A percentile compares a stretch with the other conserved stretches of the same genome.
Evolutionary conservation across 2,113 vertebrate species (phyloP).

Genomic region (Anser cygnoides): DNA sequence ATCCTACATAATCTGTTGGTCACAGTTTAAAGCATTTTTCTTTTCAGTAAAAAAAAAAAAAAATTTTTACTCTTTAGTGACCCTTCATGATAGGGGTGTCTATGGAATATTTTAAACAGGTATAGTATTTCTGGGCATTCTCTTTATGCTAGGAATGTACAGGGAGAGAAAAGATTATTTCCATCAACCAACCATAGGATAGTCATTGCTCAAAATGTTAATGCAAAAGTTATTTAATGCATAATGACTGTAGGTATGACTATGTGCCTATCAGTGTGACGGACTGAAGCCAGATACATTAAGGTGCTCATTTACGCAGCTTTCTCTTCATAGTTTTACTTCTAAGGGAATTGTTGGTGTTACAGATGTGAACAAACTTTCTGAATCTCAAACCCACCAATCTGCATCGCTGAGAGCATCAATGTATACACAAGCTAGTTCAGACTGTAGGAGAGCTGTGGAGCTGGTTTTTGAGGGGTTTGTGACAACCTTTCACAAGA

Average conservation of each 20-base stretch:
- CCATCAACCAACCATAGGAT: background rate
- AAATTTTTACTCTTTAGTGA: background rate
- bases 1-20: background rate
- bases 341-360: background rate
- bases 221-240: background rate
- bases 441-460: background rate
- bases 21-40: background rate
- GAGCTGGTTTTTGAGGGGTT: background rate
- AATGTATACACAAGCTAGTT: background rate
- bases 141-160: background rate
- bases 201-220: background rate
- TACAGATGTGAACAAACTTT: background rate
- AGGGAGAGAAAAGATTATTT: background rate
- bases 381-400: background rate
- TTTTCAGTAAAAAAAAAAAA: background rate
- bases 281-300: background rate
- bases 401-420: background rate
- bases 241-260: background rate
- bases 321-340: background rate
- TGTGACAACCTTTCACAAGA: rapidly evolving
- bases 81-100: rapidly evolving
- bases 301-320: background rate
- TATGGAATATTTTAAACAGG: background rate
- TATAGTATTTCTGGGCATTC: background rate
- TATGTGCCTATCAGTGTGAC: background rate